Percentiles rank a stretch among this genome's conserved stretches.
phyloP scores from a whole-genome alignment of 2,113 vertebrate genomes.

The Rana temporaria region DNA sequence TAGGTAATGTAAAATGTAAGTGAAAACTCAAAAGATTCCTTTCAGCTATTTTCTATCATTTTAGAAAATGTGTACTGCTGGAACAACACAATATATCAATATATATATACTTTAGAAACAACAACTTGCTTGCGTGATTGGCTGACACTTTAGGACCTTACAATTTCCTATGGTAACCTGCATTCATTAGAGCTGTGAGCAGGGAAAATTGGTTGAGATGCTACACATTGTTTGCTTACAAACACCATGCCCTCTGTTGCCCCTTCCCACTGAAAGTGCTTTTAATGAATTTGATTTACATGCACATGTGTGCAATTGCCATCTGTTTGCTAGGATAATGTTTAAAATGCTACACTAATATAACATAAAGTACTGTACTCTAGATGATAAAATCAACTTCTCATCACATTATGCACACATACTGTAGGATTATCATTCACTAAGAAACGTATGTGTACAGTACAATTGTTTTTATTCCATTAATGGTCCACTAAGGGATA shows the following conservation, averaged over 20 bases:
- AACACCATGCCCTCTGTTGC: background rate
- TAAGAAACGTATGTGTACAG: too few species aligned
- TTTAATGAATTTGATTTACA: slow-evolving; percentile 12
- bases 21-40: slow-evolving; percentile 12
- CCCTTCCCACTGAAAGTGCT: background rate
- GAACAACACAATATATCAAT: slow-evolving; percentile 6
- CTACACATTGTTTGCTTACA: slow-evolving; percentile 20
- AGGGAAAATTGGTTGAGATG: slow-evolving; percentile 19
- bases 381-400: background rate
- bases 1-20: slow-evolving; percentile 21
- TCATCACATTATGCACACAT: too few species aligned
- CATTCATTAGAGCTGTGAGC: slow-evolving; percentile 14
- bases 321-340: background rate
- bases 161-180: slow-evolving; percentile 31
- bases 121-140: background rate
- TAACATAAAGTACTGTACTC: background rate
- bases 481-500: too few species aligned
- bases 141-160: background rate
- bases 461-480: background rate
- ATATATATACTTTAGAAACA: background rate
- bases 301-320: background rate
- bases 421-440: too few species aligned
- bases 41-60: background rate
- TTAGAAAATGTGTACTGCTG: background rate
- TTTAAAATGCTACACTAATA: background rate